A percentile compares a stretch with the other conserved stretches of the same genome.
Conservation (phyloP, 1,140 invertebrate species). For the Mamestra configurata region DNA sequence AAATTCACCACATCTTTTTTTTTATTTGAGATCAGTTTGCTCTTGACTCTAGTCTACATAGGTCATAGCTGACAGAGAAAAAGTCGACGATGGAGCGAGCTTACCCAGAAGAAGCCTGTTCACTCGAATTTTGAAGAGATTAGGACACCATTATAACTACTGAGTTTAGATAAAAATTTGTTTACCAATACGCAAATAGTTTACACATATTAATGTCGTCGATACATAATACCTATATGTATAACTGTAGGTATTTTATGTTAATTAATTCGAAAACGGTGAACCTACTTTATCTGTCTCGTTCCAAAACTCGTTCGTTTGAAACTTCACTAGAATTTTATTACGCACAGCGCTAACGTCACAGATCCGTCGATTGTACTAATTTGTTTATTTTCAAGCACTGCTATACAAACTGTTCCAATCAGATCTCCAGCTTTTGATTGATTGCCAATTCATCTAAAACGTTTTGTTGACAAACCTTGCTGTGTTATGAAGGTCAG, state of each 20-base stretch:
- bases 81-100: too few species aligned
- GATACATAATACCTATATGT: background rate
- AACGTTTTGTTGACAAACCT: constrained; percentile 23
- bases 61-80: too few species aligned
- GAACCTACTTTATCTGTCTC: constrained; percentile 13
- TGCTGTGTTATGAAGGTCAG: too few species aligned
- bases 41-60: too few species aligned
- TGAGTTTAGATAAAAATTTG: too few species aligned
- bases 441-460: constrained; percentile 24
- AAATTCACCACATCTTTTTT: too few species aligned
- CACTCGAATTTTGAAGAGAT: too few species aligned
- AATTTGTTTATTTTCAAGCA: constrained; percentile 16
- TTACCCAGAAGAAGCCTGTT: too few species aligned
- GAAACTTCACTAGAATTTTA: constrained; percentile 22
- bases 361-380: constrained; percentile 11
- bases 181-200: too few species aligned
- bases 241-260: background rate
- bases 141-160: too few species aligned
- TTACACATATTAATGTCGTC: background rate
- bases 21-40: too few species aligned
- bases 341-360: constrained; percentile 13
- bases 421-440: background rate
- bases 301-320: constrained; percentile 9
- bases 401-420: background rate
- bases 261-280: constrained; percentile 20